These are phyloP conservation scores for Phortica okadai DNA, from an alignment of 2,888 invertebrate genomes.

Conservation along the genomic window DNA sequence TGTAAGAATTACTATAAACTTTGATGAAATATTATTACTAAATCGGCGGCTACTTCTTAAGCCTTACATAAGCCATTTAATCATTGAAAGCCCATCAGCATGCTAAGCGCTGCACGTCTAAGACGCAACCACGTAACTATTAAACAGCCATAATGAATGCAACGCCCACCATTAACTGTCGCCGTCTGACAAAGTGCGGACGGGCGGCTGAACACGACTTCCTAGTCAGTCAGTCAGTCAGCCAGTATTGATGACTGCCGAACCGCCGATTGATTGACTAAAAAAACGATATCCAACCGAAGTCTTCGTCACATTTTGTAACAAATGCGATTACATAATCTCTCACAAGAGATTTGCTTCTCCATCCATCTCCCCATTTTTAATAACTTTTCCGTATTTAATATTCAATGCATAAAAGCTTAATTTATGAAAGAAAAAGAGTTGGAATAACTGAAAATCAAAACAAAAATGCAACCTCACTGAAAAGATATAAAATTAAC, in stretches of 20 bases:
- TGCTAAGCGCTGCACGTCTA: not conserved
- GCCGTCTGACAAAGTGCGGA: not conserved
- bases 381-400: not conserved
- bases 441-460: not conserved
- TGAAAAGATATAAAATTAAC: conserved; percentile 10
- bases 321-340: conserved; percentile 22
- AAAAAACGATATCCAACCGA: not conserved
- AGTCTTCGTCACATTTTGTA: not conserved
- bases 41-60: not conserved
- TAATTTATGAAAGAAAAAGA: not conserved
- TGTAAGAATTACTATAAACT: not conserved
- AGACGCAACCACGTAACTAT: not conserved
- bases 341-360: not conserved
- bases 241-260: conserved; percentile 7
- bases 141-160: conserved; percentile 13
- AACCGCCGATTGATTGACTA: not conserved
- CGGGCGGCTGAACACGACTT: not conserved
- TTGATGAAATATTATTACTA: not conserved
- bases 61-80: not conserved
- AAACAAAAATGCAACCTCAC: not conserved
- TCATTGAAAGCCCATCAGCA: not conserved
- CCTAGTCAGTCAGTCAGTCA: not conserved
- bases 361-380: too few species aligned
- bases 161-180: conserved; percentile 30
- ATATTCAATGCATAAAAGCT: conserved; percentile 9